Base-by-base conservation (phyloP, 2,888 invertebrate genomes). In the Tipula helvola region DNA sequence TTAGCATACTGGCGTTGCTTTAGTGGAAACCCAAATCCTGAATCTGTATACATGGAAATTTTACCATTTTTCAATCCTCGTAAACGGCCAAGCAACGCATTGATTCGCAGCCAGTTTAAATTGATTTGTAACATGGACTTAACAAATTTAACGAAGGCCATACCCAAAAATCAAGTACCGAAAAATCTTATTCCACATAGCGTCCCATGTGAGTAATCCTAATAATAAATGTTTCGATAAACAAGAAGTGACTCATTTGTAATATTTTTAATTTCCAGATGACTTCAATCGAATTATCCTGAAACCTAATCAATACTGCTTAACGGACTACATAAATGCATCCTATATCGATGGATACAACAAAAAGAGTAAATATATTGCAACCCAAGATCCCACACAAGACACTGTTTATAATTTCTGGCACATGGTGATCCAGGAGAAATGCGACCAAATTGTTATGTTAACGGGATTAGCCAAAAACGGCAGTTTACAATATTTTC, bases 261-360 rank as follows among this genome's bases (percentile, higher is more conserved):
- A 28, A 28, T 28, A 7, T 39, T 52, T 7, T 5, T 5, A 5
- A 52, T 88, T 91, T 91, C 86, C 89, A 95, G 95, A 93, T 92
- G 95, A 95, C 89, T 93, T 93, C 88, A 93, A 94, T 83, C 92
- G 95, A 87, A 95, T 95, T 0, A 93, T 94, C 88, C 90, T 95
- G 86, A 91, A 93, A 42, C 90, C 92, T 5, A 92, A 92, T 85
- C 92, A 93, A 87, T 93, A 93, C 88, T 92, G 93, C 88, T 93
- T 93, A 86, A 93, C 94, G 0, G 95, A 95, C 91, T 96, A 95
- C 89, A 95, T 96, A 87, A 96, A 96, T 90, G 96, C 96, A 3
- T 95, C 95, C 1, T 95, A 94, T 89, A 94, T 96, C 87, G 94
- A 93, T 89, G 96, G 96, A 13, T 94, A 93, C 88, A 92, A 93